Base-by-base conservation (phyloP, 2,113 vertebrate genomes). In the Triplophysa dalaica region DNA sequence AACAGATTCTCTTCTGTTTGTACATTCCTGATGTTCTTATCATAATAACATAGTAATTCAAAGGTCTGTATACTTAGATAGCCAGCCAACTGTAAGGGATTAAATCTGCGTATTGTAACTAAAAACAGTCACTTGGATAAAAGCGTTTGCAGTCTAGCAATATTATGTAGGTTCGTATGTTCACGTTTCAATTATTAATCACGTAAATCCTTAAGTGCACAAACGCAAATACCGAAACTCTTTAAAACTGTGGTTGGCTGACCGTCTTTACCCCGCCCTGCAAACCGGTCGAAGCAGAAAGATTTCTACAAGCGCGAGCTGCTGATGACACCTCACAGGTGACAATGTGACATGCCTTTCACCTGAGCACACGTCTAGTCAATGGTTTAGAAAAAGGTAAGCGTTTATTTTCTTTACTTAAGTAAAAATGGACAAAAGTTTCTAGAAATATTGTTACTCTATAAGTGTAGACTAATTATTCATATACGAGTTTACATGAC, bases 351-450 rank as follows among this genome's bases (percentile, higher is more conserved):
- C 43, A 74, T 67, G 26, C 7, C 29, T 58, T 61, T 43, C n/a
- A 16, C 19, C 17, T 29, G 76, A 50, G 72, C 1, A 60, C 38
- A 14, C n/a, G 22, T 58, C n/a, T 13, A 21, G 29, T 54, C 13
- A 26, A 29, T 63, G 8, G 67, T 52, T 70, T 21, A 65, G 14
- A 10, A 33, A 70, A 8, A 79, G 81, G 81, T 83, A 83, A 83
- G 7, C 7, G 4, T 38, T 43, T 78, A 29, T 63, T 66, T 12
- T 48, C 6, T 22, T 0, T 21, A 38, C 33, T 48, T 1, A 3
- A 17, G 1, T 11, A 65, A 33, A 11, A 5, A 48, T 13, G 13
- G 45, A 11, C 45, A 48, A 48, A 48, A 10, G 45, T 48, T 48
- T 2, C 45, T 29, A 13, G 21, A 69, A 14, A 19, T 52, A 12